Evolutionary conservation across 2,113 vertebrate genomes (phyloP).

Genomic region (Rhynchopsitta pachyrhyncha): DNA sequence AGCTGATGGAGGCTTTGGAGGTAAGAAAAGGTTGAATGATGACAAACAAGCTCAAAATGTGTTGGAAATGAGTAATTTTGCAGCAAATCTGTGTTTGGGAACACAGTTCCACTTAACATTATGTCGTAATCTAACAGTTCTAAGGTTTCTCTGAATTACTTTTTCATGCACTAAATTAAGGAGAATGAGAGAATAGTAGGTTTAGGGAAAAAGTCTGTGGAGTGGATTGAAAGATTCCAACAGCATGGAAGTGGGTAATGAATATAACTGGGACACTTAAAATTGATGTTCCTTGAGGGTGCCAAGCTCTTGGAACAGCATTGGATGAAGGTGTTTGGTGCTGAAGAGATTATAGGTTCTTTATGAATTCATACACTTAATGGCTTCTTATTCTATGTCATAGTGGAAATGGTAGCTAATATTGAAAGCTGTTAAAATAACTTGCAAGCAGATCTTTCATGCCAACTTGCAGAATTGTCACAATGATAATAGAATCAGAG

Average conservation of each 20-base stretch:
- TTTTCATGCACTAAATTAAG: background rate
- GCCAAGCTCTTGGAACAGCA: background rate
- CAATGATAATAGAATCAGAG: background rate
- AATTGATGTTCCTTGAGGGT: background rate
- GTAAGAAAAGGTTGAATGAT: slow-evolving; percentile 32
- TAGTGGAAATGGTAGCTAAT: background rate
- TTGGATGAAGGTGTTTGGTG: background rate
- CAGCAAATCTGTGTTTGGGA: background rate
- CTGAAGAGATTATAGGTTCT: background rate
- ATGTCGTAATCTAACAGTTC: background rate
- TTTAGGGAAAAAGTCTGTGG: background rate
- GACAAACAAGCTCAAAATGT: background rate
- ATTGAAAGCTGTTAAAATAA: background rate
- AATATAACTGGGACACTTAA: background rate
- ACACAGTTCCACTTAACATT: background rate
- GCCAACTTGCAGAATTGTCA: background rate
- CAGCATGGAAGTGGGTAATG: background rate
- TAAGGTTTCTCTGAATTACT: background rate
- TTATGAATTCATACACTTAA: background rate
- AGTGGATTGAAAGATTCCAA: background rate
- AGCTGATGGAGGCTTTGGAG: slow-evolving; percentile 92
- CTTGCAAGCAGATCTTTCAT: background rate
- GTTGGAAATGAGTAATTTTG: background rate
- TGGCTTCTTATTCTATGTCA: background rate
- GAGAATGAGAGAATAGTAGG: background rate